Evolutionary conservation across 2,797 vertebrate species (phyloP), one percentile per base, ranked within the genome.

Genomic region (Ammospiza maritima): DNA sequence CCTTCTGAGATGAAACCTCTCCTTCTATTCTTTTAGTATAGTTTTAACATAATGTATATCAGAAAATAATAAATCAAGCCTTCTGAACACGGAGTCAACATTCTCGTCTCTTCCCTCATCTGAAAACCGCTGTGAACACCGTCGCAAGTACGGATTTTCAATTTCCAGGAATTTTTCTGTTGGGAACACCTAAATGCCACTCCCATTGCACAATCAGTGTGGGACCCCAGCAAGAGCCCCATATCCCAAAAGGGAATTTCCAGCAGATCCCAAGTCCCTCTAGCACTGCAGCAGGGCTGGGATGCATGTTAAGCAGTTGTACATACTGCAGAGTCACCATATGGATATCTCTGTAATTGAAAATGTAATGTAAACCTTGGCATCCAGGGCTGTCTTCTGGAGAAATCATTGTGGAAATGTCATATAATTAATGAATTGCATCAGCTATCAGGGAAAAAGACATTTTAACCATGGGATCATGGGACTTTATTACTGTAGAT

Each of bases 301-400:
- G 85, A 15, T 70, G 79, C 70, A 29, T 4, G 30, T 73, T 81
- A 76, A 89, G 34, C 61, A 74, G 66, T 88, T 90, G 80, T 82
- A 87, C 64, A 82, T 76, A 96, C 48, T 96, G 89, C 96, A 95
- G 94, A 95, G 85, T 96, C 96, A 93, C 94, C 93, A 82, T 96
- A 94, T 94, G 91, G 89, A 44, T 95, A 53, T 34, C 86, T 85
- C 36, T 57, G 67, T 96, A 96, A 96, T 94, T 95, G 95, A 96
- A 97, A 96, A 90, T 81, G 76, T 94, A 96, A 95, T 93, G 95
- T 94, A 97, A 90, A 90, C 80, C 94, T 95, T 94, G 94, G 96
- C 95, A 96, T 74, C 51, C 61, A 66, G 75, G 40, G 56, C 10
- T 72, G 10, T 32, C 82, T 96, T 90, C 91, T 94, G 74, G 69